Evolutionary conservation across 2,888 invertebrate genomes (phyloP).

Genomic region (Netelia melanura): DNA sequence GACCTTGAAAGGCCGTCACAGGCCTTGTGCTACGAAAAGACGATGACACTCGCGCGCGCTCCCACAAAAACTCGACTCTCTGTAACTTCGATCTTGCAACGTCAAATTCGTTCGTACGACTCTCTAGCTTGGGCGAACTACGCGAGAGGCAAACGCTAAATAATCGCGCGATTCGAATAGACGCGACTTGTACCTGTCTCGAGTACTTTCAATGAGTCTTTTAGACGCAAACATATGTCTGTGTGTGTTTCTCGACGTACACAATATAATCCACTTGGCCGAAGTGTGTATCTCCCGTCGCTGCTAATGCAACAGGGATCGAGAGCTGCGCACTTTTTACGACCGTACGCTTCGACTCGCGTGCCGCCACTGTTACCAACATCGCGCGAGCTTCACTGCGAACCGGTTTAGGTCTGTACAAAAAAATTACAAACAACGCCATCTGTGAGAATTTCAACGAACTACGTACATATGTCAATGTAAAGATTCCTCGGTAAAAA

Average conservation of each 20-base stretch:
- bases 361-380: conserved; percentile 27
- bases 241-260: conserved; percentile 20
- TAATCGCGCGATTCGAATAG: conserved; percentile 6
- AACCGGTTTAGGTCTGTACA: not conserved
- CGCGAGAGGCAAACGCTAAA: conserved; percentile 3
- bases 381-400: not conserved
- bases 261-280: conserved; percentile 45
- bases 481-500: not conserved
- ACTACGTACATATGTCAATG: not conserved
- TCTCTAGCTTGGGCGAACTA: not conserved
- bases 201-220: conserved; percentile 36
- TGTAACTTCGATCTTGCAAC: not conserved
- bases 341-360: conserved; percentile 19
- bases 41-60: conserved; percentile 26
- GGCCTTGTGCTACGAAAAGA: conserved; percentile 28
- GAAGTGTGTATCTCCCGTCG: conserved; percentile 27
- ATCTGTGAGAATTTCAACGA: not conserved
- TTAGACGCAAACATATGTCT: conserved; percentile 40
- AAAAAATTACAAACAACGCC: not conserved
- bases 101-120: not conserved
- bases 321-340: conserved; percentile 11
- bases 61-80: not conserved
- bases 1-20: conserved; percentile 59
- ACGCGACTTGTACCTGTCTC: conserved; percentile 1
- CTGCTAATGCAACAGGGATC: conserved; percentile 48